A percentile compares a stretch with the other conserved stretches of the same genome.
phyloP scores from a whole-genome alignment of 2,888 invertebrate species.

The Spisula subtruncata region DNA sequence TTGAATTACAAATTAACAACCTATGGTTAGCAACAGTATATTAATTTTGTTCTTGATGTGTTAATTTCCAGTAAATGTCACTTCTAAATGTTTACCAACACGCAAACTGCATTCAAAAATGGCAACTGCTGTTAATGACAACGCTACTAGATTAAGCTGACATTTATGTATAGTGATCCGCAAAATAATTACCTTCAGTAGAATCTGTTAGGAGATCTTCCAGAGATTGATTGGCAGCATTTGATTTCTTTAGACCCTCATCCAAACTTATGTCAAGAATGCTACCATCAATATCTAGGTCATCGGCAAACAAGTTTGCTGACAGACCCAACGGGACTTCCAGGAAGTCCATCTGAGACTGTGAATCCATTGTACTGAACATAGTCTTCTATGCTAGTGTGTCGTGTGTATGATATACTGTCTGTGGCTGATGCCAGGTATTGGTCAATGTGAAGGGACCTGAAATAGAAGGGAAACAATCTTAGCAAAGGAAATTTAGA shows the following conservation, averaged over 20 bases:
- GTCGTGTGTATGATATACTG: constrained; percentile 27
- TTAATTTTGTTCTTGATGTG: too few species aligned
- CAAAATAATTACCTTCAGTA: constrained; percentile 54
- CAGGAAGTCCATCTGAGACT: constrained; percentile 60
- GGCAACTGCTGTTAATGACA: too few species aligned
- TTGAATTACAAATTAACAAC: too few species aligned
- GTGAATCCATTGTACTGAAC: constrained; percentile 64
- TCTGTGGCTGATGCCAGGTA: constrained; percentile 68
- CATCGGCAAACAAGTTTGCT: constrained; percentile 69
- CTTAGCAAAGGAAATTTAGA: too few species aligned
- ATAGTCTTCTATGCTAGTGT: constrained; percentile 44
- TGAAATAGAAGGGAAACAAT: constrained; percentile 28
- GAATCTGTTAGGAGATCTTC: constrained; percentile 58
- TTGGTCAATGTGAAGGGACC: constrained; percentile 62
- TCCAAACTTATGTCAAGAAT: constrained; percentile 65
- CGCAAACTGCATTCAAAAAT: too few species aligned
- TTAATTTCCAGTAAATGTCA: too few species aligned
- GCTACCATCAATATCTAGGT: constrained; percentile 63
- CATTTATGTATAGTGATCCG: too few species aligned
- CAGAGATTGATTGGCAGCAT: constrained; percentile 44
- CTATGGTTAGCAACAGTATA: too few species aligned
- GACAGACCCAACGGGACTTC: constrained; percentile 67
- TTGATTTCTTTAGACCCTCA: constrained; percentile 56
- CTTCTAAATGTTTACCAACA: too few species aligned
- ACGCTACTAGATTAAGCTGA: too few species aligned